Evolutionary conservation across 2,888 invertebrate genomes (phyloP).

Genomic region (Drosophila anomalata): DNA sequence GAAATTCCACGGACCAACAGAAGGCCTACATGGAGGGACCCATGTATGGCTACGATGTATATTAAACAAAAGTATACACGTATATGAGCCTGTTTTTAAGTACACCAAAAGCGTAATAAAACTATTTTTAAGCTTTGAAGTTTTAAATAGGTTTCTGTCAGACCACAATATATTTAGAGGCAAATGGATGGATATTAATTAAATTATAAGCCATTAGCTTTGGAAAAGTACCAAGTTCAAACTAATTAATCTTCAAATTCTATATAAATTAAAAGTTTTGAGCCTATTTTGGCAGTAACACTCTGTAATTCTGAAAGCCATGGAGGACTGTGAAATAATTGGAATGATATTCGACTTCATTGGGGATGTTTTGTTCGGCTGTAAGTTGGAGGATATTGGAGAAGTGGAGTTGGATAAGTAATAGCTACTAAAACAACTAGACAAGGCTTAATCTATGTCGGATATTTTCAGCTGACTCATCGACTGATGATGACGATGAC

Average conservation of each 20-base stretch:
- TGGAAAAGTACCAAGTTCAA: conserved; percentile 32
- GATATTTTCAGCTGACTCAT: conserved; percentile 30
- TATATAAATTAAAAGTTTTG: conserved; percentile 34
- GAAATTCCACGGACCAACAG: conserved; percentile 90
- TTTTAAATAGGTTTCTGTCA: neutral
- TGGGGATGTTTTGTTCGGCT: conserved; percentile 56
- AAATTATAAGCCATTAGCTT: conserved; percentile 27
- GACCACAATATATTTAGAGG: neutral
- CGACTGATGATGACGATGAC: conserved; percentile 22
- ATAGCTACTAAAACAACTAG: neutral
- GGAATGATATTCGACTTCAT: conserved; percentile 62
- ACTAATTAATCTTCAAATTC: conserved; percentile 3
- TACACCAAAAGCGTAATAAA: conserved; percentile 37
- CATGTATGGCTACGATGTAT: conserved; percentile 90
- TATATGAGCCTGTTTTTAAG: conserved; percentile 28
- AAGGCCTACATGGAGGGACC: conserved; percentile 91
- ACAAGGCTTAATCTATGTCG: neutral
- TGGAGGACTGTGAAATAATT: conserved; percentile 71
- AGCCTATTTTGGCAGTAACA: conserved; percentile 13
- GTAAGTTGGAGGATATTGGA: conserved; percentile 54
- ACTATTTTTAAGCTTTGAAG: conserved; percentile 40
- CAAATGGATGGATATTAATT: conserved; percentile 46
- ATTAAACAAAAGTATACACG: conserved; percentile 50
- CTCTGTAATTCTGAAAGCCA: conserved; percentile 28
- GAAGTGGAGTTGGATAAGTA: conserved; percentile 39